A percentile compares a stretch with the other conserved stretches of the same genome.
These are phyloP conservation scores for Priocnemis perturbator DNA, from an alignment of 2,888 invertebrate species.

Conservation along the genomic window DNA sequence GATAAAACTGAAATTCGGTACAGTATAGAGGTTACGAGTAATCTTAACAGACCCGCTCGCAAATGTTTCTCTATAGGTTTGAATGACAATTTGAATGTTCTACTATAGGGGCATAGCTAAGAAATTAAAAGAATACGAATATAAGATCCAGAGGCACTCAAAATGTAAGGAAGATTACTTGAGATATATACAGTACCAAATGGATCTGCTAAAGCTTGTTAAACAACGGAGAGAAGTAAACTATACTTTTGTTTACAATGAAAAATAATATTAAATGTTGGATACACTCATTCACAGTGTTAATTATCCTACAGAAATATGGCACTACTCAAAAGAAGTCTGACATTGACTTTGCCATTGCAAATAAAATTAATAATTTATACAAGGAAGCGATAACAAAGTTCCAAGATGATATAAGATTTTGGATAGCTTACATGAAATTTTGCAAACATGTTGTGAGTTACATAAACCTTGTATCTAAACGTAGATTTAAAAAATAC, in stretches of 20 bases:
- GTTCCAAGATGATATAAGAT: constrained; percentile 83
- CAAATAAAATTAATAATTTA: constrained; percentile 83
- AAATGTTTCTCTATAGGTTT: background rate
- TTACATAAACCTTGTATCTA: constrained; percentile 28
- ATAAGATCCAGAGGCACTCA: constrained; percentile 82
- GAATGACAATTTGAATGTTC: background rate
- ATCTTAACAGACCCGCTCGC: constrained; percentile 1
- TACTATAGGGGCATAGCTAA: constrained; percentile 81
- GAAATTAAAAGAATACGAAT: constrained; percentile 84
- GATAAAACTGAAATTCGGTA: constrained; percentile 84
- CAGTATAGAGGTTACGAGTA: constrained; percentile 16
- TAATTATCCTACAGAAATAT: constrained; percentile 68
- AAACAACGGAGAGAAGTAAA: constrained; percentile 78
- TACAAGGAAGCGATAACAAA: constrained; percentile 83
- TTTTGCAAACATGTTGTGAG: constrained; percentile 84
- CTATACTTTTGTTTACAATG: constrained; percentile 10
- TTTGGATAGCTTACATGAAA: constrained; percentile 88
- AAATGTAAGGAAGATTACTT: constrained; percentile 84
- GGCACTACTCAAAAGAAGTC: constrained; percentile 80
- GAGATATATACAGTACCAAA: constrained; percentile 84
- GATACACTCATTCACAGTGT: background rate
- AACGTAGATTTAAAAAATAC: constrained; percentile 10
- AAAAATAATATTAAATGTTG: background rate
- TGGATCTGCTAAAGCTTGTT: constrained; percentile 82
- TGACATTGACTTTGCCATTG: constrained; percentile 83